Evolutionary conservation across 92 coral and sea anemone species (phyloP).

Genomic region (Paragorgia papillata): DNA sequence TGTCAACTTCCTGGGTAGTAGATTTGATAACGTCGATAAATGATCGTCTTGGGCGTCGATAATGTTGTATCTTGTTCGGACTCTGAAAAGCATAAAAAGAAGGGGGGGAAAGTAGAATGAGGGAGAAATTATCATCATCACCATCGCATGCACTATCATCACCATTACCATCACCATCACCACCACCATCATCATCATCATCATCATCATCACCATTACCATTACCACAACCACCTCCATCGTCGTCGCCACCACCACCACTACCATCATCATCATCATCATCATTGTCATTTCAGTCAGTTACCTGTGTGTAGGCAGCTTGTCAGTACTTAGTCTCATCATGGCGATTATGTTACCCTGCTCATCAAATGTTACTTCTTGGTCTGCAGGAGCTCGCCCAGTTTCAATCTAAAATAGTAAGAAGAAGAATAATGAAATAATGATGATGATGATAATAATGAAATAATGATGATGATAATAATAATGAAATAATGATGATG

Average conservation of each 20-base stretch:
- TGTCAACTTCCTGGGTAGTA: background rate
- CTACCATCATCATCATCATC: too few species aligned
- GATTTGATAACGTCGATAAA: slow-evolving; percentile 17
- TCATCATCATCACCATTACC: too few species aligned
- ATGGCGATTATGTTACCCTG: slow-evolving; percentile 89
- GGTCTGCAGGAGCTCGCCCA: slow-evolving; percentile 88
- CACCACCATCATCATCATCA: too few species aligned
- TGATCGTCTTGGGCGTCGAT: slow-evolving; percentile 70
- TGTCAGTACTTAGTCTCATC: slow-evolving; percentile 79
- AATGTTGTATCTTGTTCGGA: slow-evolving; percentile 77
- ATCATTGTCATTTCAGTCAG: too few species aligned
- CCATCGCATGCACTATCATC: too few species aligned
- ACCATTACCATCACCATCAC: too few species aligned
- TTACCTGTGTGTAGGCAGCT: slow-evolving; percentile 95
- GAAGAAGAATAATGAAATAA: background rate
- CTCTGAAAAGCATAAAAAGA: slow-evolving; percentile 48
- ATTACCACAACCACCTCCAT: too few species aligned
- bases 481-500: too few species aligned
- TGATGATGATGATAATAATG: background rate
- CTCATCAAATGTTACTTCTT: slow-evolving; percentile 91
- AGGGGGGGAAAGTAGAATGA: background rate
- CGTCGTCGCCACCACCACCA: too few species aligned
- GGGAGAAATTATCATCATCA: too few species aligned
- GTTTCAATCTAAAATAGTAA: slow-evolving; percentile 60
- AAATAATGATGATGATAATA: background rate